phyloP scores from a whole-genome alignment of 2,113 vertebrate species.

The Corythaixoides concolor region DNA sequence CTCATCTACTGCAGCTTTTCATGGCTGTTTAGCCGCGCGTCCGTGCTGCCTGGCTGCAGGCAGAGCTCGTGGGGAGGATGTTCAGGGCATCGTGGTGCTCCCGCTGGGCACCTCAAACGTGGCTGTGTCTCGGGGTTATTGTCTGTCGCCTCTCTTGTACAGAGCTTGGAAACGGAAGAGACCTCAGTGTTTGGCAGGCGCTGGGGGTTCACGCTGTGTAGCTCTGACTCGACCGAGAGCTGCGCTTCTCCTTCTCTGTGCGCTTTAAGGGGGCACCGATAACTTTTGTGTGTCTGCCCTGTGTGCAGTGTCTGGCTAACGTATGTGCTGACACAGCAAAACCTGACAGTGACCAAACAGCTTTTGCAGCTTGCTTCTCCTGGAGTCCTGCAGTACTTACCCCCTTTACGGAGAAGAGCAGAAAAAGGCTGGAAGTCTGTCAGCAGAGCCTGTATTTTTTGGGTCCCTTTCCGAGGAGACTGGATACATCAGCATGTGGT shows the following conservation, averaged over 20 bases:
- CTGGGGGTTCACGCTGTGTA: background rate
- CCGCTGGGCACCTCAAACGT: background rate
- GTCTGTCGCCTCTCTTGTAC: background rate
- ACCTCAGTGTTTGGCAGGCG: background rate
- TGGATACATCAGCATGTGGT: too few relatives aligned
- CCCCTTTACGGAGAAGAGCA: background rate
- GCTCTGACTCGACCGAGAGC: background rate
- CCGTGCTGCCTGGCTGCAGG: background rate
- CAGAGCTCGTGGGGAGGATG: background rate
- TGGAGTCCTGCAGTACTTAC: background rate
- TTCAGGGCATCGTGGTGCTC: background rate
- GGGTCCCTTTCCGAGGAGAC: background rate
- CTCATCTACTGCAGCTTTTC: background rate
- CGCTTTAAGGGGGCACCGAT: rapidly evolving
- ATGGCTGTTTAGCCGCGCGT: too few relatives aligned
- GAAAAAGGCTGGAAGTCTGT: background rate
- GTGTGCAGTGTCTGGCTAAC: background rate
- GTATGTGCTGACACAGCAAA: background rate
- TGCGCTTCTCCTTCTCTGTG: background rate
- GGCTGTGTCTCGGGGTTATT: background rate
- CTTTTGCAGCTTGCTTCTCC: background rate
- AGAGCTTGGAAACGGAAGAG: background rate
- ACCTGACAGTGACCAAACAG: background rate
- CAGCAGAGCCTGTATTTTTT: background rate
- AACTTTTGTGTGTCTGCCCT: background rate